Percentiles rank a stretch among this genome's conserved stretches.
These are phyloP conservation scores for Notoglanidium macrostoma DNA, from an alignment of 2,797 vertebrate genomes.

Conservation along the genomic window DNA sequence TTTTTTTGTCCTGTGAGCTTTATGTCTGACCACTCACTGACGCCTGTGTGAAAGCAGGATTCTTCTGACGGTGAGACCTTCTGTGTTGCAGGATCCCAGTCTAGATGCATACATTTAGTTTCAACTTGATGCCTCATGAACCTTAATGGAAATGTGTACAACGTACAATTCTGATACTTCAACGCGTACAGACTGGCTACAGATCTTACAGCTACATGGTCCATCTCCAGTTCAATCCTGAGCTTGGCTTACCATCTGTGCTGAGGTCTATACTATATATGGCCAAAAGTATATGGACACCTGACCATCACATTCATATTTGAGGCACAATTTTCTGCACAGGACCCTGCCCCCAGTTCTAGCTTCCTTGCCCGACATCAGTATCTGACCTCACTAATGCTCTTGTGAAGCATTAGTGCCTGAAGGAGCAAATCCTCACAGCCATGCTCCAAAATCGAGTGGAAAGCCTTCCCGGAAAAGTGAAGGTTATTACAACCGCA, in stretches of 20 bases:
- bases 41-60: not conserved
- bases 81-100: not conserved
- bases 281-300: not conserved
- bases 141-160: not conserved
- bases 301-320: not conserved
- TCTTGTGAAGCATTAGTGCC: not conserved
- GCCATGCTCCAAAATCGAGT: not conserved
- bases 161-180: not conserved
- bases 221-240: not conserved
- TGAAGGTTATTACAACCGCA: not conserved
- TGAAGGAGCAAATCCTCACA: not conserved
- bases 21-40: not conserved
- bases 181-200: not conserved
- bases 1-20: not conserved
- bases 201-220: not conserved
- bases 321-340: not conserved
- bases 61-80: not conserved
- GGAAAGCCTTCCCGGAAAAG: not conserved
- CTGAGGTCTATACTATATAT: not conserved
- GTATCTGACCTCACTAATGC: not conserved
- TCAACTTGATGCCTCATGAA: no score
- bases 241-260: not conserved
- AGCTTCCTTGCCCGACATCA: not conserved
- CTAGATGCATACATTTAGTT: not conserved
- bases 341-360: not conserved